Percentiles rank a stretch among this genome's conserved stretches.
These are phyloP conservation scores for Diadegma fenestrale DNA, from an alignment of 2,888 invertebrate genomes.

Conservation along the genomic window DNA sequence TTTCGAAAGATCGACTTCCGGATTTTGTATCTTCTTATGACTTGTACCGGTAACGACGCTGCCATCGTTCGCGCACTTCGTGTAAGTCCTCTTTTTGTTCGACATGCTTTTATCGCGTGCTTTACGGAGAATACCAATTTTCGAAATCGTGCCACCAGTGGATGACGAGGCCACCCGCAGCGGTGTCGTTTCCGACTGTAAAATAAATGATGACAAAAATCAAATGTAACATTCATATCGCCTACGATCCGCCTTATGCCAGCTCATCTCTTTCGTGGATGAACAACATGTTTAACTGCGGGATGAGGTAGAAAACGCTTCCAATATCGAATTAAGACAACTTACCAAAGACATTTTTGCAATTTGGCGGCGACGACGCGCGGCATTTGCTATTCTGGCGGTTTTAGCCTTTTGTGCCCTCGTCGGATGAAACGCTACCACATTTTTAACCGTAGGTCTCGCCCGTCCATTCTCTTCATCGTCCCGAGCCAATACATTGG, in stretches of 20 bases:
- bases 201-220: slow-evolving; percentile 39
- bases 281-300: slow-evolving; percentile 19
- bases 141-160: slow-evolving; percentile 8
- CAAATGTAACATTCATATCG: slow-evolving; percentile 35
- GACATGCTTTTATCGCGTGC: slow-evolving; percentile 12
- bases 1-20: too few species aligned
- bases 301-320: slow-evolving; percentile 38
- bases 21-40: too few species aligned
- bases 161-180: slow-evolving; percentile 26
- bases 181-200: slow-evolving; percentile 44
- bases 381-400: slow-evolving; percentile 17
- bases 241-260: slow-evolving; percentile 41
- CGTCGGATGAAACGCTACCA: slow-evolving; percentile 10
- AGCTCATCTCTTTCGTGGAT: slow-evolving; percentile 32
- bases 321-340: slow-evolving; percentile 20
- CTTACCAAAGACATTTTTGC: neutral
- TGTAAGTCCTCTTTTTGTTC: slow-evolving; percentile 12
- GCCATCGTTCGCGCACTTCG: neutral
- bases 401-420: neutral
- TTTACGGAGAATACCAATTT: neutral
- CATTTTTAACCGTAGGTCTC: slow-evolving; percentile 5
- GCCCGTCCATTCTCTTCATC: slow-evolving; percentile 1
- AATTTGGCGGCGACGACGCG: slow-evolving; percentile 14
- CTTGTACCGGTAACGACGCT: too few species aligned
- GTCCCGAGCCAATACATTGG: slow-evolving; percentile 7